Conservation (phyloP, 2,113 vertebrate species). For the Mionectes macconnelli region DNA sequence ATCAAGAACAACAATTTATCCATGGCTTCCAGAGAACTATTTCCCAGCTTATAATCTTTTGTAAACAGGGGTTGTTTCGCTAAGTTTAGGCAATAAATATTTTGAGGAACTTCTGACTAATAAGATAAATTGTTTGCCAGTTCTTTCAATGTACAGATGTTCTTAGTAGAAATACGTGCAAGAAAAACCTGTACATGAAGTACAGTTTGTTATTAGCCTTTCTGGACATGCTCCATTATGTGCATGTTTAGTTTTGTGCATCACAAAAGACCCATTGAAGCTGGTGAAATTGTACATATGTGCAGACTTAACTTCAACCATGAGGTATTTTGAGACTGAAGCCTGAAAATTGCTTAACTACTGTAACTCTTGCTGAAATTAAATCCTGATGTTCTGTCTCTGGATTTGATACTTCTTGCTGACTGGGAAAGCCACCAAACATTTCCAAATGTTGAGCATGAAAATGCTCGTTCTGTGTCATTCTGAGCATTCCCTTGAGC, state of each 20-base stretch:
- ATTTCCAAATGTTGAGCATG: background rate
- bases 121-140: slow-evolving; percentile 48
- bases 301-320: background rate
- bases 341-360: slow-evolving; percentile 47
- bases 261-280: background rate
- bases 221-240: background rate
- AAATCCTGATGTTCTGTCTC: background rate
- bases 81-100: slow-evolving; percentile 44
- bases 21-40: background rate
- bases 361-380: slow-evolving; percentile 5
- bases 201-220: slow-evolving; percentile 11
- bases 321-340: slow-evolving; percentile 21
- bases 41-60: background rate
- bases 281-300: background rate
- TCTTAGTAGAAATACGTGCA: background rate
- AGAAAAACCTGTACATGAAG: background rate
- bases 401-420: background rate
- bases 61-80: background rate
- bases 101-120: slow-evolving; percentile 25
- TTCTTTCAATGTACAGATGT: background rate
- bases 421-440: background rate
- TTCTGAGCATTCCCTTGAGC: background rate
- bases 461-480: background rate
- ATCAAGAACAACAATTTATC: background rate
- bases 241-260: background rate